Percentiles rank a stretch among this genome's conserved stretches.
Evolutionary conservation across 2,888 invertebrate genomes (phyloP).

Genomic region (Dusona sp.): DNA sequence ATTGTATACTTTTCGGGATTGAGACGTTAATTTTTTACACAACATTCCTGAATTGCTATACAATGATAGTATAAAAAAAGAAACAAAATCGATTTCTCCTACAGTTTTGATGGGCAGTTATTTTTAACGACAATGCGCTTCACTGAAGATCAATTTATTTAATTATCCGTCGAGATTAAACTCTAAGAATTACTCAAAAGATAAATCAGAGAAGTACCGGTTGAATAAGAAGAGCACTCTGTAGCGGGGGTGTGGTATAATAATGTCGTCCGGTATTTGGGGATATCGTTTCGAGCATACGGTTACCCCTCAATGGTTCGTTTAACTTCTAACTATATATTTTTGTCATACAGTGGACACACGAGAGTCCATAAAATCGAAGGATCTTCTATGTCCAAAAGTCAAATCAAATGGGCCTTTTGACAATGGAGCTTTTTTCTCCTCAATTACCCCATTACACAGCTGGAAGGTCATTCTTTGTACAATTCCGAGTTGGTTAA

Average conservation of each 20-base stretch:
- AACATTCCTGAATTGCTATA: no score
- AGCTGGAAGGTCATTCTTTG: neutral
- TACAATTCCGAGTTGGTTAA: constrained; percentile 28
- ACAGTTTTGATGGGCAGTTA: no score
- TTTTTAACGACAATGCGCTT: no score
- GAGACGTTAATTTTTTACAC: no score
- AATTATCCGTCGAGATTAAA: no score
- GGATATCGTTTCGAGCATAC: constrained; percentile 20
- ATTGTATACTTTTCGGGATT: no score
- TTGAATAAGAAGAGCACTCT: neutral
- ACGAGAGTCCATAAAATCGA: constrained; percentile 15
- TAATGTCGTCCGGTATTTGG: constrained; percentile 49
- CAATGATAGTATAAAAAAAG: no score
- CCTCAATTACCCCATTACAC: neutral
- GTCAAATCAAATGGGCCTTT: neutral
- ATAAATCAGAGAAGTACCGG: neutral
- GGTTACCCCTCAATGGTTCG: constrained; percentile 52
- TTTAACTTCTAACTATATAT: constrained; percentile 36
- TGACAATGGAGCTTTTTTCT: neutral
- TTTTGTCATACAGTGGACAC: constrained; percentile 41
- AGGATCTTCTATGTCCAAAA: neutral
- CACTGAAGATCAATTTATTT: no score
- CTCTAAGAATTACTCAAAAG: no score
- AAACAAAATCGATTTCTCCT: no score
- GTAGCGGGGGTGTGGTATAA: constrained; percentile 40